Percentiles rank a stretch among this genome's conserved stretches.
These are phyloP conservation scores for Sphinx pinastri DNA, from an alignment of 2,888 invertebrate species.

Conservation along the genomic window DNA sequence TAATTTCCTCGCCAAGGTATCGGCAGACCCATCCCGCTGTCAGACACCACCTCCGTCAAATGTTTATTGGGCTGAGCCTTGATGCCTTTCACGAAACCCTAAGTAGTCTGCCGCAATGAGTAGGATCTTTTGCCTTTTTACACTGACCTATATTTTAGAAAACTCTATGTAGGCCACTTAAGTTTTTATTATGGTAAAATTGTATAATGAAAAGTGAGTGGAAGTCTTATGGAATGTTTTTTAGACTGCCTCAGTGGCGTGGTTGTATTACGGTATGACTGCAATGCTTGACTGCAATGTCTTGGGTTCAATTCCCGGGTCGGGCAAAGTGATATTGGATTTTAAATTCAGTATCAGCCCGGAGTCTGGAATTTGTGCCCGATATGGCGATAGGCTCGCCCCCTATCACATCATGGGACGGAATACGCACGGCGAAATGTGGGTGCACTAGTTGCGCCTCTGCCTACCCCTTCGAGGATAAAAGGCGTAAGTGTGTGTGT, in stretches of 20 bases:
- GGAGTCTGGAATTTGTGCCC: too few relatives aligned
- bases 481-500: too few relatives aligned
- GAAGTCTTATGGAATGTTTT: background rate
- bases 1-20: conserved; percentile 16
- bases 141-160: background rate
- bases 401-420: too few relatives aligned
- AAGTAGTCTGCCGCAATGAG: conserved; percentile 16
- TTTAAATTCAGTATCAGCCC: too few relatives aligned
- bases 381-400: too few relatives aligned
- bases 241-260: background rate
- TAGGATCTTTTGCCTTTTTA: conserved; percentile 16
- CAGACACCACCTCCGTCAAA: conserved; percentile 55
- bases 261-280: background rate
- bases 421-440: too few relatives aligned
- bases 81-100: conserved; percentile 32
- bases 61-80: conserved; percentile 53
- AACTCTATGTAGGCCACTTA: background rate
- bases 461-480: too few relatives aligned
- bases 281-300: too few relatives aligned
- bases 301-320: too few relatives aligned
- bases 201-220: background rate
- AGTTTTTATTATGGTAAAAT: background rate
- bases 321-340: too few relatives aligned
- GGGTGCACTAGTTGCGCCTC: too few relatives aligned
- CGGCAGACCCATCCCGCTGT: conserved; percentile 9